A percentile compares a stretch with the other conserved stretches of the same genome.
Conservation (phyloP, 1,140 invertebrate genomes). For the Rhyacophila brunnea region DNA sequence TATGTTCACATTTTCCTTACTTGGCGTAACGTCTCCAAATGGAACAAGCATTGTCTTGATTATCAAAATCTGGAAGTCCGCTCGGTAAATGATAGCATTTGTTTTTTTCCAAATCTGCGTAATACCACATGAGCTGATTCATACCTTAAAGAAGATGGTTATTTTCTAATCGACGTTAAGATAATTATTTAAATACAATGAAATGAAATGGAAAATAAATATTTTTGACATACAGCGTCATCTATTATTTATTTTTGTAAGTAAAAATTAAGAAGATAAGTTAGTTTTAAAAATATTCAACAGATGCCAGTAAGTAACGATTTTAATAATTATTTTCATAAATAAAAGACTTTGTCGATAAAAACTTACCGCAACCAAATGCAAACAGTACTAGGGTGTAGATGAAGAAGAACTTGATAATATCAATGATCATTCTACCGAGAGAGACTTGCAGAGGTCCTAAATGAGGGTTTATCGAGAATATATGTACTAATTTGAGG, state of each 20-base stretch:
- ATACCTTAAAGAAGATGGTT: constrained; percentile 60
- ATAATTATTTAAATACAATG: too few species aligned
- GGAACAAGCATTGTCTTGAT: constrained; percentile 76
- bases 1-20: constrained; percentile 51
- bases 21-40: constrained; percentile 86
- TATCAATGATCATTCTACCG: constrained; percentile 90
- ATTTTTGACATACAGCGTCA: too few species aligned
- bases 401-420: constrained; percentile 92
- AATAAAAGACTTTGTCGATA: too few species aligned
- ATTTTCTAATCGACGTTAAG: too few species aligned
- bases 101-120: constrained; percentile 82
- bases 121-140: constrained; percentile 94
- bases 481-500: constrained; percentile 91
- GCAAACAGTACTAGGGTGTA: constrained; percentile 87
- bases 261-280: too few species aligned
- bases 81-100: constrained; percentile 76
- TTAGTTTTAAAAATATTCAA: too few species aligned
- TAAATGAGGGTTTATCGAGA: constrained; percentile 92
- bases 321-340: too few species aligned
- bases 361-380: constrained; percentile 76
- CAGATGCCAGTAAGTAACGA: too few species aligned
- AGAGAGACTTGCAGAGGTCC: constrained; percentile 85
- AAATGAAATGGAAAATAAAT: too few species aligned
- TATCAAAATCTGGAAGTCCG: constrained; percentile 72
- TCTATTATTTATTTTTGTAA: too few species aligned